phyloP scores from a whole-genome alignment of 2,113 vertebrate species.

The Festucalex cinctus region DNA sequence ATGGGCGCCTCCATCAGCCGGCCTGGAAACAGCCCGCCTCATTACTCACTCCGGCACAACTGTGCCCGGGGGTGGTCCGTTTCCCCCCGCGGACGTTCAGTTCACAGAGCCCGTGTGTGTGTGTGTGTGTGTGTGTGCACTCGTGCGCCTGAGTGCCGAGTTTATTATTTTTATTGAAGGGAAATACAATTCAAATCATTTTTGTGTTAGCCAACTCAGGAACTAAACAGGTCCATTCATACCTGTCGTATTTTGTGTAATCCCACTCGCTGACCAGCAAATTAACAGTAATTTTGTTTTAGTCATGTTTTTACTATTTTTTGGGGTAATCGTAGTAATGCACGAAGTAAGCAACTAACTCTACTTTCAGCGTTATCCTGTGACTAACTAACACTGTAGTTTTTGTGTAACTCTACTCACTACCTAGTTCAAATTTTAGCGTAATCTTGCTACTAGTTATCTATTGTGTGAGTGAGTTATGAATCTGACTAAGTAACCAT shows the following conservation, averaged over 20 bases:
- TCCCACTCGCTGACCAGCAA: not conserved
- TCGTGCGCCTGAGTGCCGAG: not conserved
- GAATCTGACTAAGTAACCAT: not conserved
- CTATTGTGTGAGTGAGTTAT: not conserved
- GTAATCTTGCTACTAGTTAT: not conserved
- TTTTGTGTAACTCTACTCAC: not conserved
- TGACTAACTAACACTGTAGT: not conserved
- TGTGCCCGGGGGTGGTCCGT: constrained; percentile 64
- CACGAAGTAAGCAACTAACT: not conserved
- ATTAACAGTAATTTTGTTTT: not conserved
- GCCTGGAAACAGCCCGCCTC: constrained; percentile 62
- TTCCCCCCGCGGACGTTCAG: constrained; percentile 57
- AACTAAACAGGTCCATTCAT: not conserved
- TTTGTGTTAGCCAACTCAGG: not conserved
- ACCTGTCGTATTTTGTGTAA: not conserved
- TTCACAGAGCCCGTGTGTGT: constrained; percentile 48
- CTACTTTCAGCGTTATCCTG: not conserved
- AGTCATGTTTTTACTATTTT: too few species aligned
- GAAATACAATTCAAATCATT: constrained; percentile 14
- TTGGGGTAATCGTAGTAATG: not conserved
- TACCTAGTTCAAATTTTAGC: not conserved
- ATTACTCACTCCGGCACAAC: constrained; percentile 71
- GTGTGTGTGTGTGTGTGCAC: too few species aligned
- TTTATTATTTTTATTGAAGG: not conserved
- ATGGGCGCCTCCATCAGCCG: constrained; percentile 69